Base-by-base conservation (phyloP, 2,797 vertebrate species). In the Eupleurogrammus muticus region DNA sequence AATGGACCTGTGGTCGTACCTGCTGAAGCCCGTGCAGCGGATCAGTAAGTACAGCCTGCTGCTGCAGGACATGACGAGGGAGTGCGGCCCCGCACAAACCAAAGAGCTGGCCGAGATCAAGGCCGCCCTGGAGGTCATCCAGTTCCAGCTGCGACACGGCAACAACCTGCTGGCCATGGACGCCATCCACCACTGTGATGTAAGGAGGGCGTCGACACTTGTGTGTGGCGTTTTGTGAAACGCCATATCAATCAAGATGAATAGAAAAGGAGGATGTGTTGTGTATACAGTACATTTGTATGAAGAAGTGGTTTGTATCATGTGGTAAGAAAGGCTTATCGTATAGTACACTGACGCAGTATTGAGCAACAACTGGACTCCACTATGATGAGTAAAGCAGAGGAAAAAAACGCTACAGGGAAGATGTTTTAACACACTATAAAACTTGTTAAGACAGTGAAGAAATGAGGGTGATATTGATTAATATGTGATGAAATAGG, bases 81-180 rank as follows among this genome's bases (percentile, higher is more conserved):
- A 95, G 60, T 93, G 93, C 11, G 77, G 90, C 2, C 72, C 70
- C 0, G 79, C 55, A 20, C 86, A 88, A 42, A 75, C 46, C 52
- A 86, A 79, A 32, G 93, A 94, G 83, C 79, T 90, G 57, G 78
- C 81, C 3, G 93, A 96, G 74, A 86, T 96, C 44, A 93, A 92
- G 66, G 89, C 87, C 0, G 95, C 94, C 6, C 86, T 94, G 13
- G 90, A 95, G 79, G 92, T 95, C 61, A 79, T 96, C 71, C 91
- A 94, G 69, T 94, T 95, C 79, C 94, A 96, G 79, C 93, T 96
- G 2, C 93, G 93, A 19, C 94, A 94, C 5, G 95, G 94, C 32
- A 96, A 95, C 83, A 92, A 96, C 70, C 92, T 96, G 19, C 90
- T 95, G 51, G 95, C 94, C 69, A 95, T 96, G 95, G 95, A 96